These are phyloP conservation scores for Oncorhynchus clarkii DNA, from an alignment of 2,113 vertebrate species.

Conservation along the genomic window DNA sequence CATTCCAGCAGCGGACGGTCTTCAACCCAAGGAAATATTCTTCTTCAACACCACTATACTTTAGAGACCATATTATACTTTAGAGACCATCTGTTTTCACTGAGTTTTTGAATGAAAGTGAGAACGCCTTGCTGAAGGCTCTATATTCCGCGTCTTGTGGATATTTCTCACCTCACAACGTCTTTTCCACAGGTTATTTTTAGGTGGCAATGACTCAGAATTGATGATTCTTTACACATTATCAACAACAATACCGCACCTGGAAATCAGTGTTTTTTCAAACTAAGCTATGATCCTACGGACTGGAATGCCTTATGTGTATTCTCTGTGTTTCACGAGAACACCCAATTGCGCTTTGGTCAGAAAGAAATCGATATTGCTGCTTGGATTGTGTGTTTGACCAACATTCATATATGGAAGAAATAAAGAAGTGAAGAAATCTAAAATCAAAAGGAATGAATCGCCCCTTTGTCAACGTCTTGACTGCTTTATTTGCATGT, in stretches of 20 bases:
- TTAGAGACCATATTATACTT: conserved; percentile 15
- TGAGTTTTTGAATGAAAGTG: background rate
- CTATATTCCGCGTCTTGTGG: conserved; percentile 35
- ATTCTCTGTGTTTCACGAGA: conserved; percentile 47
- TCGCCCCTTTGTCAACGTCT: conserved; percentile 86
- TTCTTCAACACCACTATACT: conserved; percentile 38
- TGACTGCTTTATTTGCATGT: conserved; percentile 91
- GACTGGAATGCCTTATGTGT: conserved; percentile 66
- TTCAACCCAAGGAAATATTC: conserved; percentile 50
- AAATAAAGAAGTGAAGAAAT: conserved; percentile 67
- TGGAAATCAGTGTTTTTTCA: conserved; percentile 51
- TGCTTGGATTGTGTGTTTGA: conserved; percentile 67
- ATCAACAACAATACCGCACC: conserved; percentile 45
- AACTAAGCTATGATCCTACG: conserved; percentile 83
- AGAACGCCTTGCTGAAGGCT: conserved; percentile 11
- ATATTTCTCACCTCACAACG: conserved; percentile 31
- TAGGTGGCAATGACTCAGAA: background rate
- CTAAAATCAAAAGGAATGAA: conserved; percentile 93
- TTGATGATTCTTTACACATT: conserved; percentile 41
- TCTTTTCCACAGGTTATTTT: conserved; percentile 13
- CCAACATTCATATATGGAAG: conserved; percentile 66
- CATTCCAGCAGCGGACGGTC: conserved; percentile 56
- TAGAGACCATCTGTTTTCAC: conserved; percentile 12
- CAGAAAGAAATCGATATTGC: conserved; percentile 50
- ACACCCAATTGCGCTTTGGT: conserved; percentile 45